A percentile compares a stretch with the other conserved stretches of the same genome.
Conservation (phyloP, 2,113 vertebrate species). For the Polypterus bichir region DNA sequence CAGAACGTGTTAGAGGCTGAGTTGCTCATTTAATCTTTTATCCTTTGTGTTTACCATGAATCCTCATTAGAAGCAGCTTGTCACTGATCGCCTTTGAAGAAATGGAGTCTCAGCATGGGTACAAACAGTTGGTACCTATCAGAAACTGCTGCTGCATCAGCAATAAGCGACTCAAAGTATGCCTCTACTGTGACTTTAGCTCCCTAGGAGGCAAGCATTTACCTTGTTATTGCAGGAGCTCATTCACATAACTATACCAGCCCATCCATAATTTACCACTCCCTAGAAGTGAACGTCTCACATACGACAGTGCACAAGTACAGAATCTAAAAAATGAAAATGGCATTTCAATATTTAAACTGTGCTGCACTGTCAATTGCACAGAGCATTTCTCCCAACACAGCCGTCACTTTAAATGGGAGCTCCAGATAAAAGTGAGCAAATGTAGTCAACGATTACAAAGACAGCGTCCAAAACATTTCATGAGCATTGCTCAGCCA, state of each 20-base stretch:
- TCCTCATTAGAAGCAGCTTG: constrained; percentile 9
- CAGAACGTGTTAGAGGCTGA: too few species aligned
- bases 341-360: too few species aligned
- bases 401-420: too few species aligned
- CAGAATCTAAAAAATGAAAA: too few species aligned
- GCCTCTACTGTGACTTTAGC: background rate
- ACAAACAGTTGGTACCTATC: background rate
- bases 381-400: too few species aligned
- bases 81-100: constrained; percentile 3
- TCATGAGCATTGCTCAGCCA: too few species aligned
- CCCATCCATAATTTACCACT: background rate
- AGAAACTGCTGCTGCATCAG: background rate
- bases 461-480: too few species aligned
- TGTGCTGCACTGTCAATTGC: too few species aligned
- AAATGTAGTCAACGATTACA: too few species aligned
- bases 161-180: background rate
- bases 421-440: too few species aligned
- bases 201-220: background rate
- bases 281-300: background rate
- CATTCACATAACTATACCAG: background rate
- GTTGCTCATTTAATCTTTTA: background rate
- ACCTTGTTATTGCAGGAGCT: background rate
- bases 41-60: constrained; percentile 1
- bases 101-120: background rate
- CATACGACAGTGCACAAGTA: too few species aligned